Base-by-base conservation (phyloP, 2,797 vertebrate species). In the Ceryle rudis region DNA sequence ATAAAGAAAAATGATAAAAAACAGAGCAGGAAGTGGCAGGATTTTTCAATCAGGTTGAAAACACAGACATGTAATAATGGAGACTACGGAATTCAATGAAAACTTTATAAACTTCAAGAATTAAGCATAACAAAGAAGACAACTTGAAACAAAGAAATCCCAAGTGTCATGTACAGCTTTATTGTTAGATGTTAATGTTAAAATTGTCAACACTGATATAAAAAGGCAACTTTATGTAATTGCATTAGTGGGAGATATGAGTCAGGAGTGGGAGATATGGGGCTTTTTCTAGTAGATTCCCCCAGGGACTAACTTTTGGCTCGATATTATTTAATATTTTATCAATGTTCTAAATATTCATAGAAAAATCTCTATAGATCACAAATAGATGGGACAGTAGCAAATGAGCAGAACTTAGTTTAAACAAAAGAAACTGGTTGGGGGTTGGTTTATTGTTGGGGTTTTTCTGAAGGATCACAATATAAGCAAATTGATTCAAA, bases 51-150 rank as follows among this genome's bases (percentile, higher is more conserved):
- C 2, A 0, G 22, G 51, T 70, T 90, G 86, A 62, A 92, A 96
- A 84, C 25, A 80, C 0, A 91, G 94, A 84, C 65, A 90, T 92
- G 83, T 70, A 93, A 90, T 95, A 94, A 86, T 16, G 16, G 58
- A 93, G 73, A 86, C 35, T 62, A 47, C 10, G 33, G 62, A 89
- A 93, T 86, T 75, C 88, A 89, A 89, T 90, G 83, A 92, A 93
- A 97, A 96, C 82, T 92, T 91, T 65, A 83, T 94, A 79, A 94
- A 92, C 80, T 84, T 64, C 58, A 75, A 69, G 46, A 92, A 94
- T 61, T 88, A 94, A 71, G 80, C 69, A 94, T 93, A 91, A 95
- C 87, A 97, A 92, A 95, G 90, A 64, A 81, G 57, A 77, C 37
- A 83, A 91, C 65, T 91, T 88, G 87, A 70, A 93, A 83, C 39